Percentiles rank a stretch among this genome's conserved stretches.
Evolutionary conservation across 2,113 vertebrate genomes (phyloP).

Genomic region (Poeciliopsis retropinna): DNA sequence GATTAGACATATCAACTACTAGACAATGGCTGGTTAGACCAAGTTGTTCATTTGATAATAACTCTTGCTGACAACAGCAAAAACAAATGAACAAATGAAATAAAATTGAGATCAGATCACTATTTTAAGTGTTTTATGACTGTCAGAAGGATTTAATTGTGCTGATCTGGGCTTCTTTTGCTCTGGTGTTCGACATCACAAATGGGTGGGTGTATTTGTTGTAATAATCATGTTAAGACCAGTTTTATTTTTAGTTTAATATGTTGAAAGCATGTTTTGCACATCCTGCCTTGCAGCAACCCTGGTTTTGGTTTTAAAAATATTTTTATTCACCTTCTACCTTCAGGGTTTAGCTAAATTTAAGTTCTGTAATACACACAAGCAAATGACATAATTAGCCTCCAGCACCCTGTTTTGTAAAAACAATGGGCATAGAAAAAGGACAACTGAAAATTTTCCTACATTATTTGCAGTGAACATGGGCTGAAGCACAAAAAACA

Average conservation of each 20-base stretch:
- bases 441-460: neutral
- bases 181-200: too few relatives aligned
- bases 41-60: too few relatives aligned
- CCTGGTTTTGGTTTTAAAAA: neutral
- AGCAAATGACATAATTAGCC: neutral
- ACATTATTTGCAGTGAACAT: neutral
- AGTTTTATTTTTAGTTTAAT: neutral
- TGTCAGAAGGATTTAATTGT: too few relatives aligned
- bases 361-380: neutral
- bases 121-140: too few relatives aligned
- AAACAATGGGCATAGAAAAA: neutral
- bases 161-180: too few relatives aligned
- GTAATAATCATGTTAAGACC: neutral
- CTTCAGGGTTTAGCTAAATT: neutral
- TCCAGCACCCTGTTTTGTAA: neutral
- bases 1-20: too few relatives aligned
- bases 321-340: neutral
- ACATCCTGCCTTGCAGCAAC: neutral
- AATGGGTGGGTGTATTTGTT: neutral
- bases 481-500: neutral
- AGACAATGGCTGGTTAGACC: too few relatives aligned
- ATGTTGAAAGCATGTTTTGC: neutral
- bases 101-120: too few relatives aligned
- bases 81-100: too few relatives aligned
- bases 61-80: too few relatives aligned